phyloP scores from a whole-genome alignment of 1,140 invertebrate species.

The Amyelois transitella region DNA sequence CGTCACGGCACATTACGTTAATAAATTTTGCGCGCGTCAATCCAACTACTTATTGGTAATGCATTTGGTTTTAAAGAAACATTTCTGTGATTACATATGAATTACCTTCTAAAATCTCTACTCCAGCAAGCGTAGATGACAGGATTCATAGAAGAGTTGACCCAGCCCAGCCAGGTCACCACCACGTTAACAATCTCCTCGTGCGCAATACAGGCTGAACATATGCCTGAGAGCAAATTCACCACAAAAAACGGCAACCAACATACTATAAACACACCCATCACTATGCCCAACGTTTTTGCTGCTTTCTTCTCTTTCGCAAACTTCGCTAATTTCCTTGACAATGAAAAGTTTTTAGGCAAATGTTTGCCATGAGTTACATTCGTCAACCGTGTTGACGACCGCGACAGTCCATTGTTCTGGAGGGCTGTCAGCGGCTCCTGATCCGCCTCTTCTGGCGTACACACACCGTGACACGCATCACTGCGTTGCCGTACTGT shows the following conservation, averaged over 20 bases:
- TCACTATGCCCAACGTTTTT: conserved; percentile 94
- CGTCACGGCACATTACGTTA: no score
- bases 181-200: conserved; percentile 93
- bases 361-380: conserved; percentile 71
- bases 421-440: conserved; percentile 83
- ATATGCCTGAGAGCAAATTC: conserved; percentile 93
- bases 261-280: conserved; percentile 99
- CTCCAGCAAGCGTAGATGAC: conserved; percentile 98
- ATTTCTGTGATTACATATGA: no score
- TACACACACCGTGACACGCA: conserved; percentile 76
- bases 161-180: conserved; percentile 99
- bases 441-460: conserved; percentile 80
- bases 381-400: conserved; percentile 74
- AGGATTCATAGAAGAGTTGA: conserved; percentile 98
- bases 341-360: conserved; percentile 91
- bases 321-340: conserved; percentile 92
- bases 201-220: conserved; percentile 89
- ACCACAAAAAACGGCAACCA: conserved; percentile 99
- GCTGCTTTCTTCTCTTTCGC: conserved; percentile 97
- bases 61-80: no score
- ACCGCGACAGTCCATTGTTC: conserved; percentile 82
- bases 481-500: conserved; percentile 77
- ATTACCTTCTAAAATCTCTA: conserved; percentile 94
- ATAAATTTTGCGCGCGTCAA: no score
- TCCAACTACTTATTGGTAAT: no score